Evolutionary conservation across 2,113 vertebrate species (phyloP), one percentile per base, ranked within the genome.

Genomic region (Gymnorhina tibicen): DNA sequence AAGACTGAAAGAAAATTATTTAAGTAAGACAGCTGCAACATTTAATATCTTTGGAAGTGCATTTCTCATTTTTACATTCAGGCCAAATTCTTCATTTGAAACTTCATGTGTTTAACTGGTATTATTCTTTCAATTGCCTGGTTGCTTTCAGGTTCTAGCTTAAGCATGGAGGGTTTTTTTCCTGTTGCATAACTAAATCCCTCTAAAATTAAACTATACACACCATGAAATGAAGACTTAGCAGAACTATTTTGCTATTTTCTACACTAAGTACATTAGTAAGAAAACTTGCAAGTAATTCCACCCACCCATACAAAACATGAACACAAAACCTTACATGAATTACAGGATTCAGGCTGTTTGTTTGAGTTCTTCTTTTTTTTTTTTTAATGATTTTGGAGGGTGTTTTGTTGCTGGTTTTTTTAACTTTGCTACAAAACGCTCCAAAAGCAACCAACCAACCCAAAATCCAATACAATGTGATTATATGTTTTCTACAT

Each of bases 201-300:
- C 74, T 93, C 91, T 75, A 85, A 92, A 95, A 94, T 89, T 85
- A 79, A 91, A 72, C 58, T 56, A 68, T n/a, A 64, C 19, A 52
- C 55, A 67, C 44, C 39, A 91, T 6, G 17, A 91, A 93, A 90
- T 3, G 17, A 94, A 89, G 53, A 78, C 55, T 63, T 93, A 39
- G 72, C 64, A 95, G 52, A 75, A 91, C 26, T 50, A 63, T 74
- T 80, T 62, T 22, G n/a, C n/a, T 67, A 32, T 78, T 91, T 96
- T 56, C 50, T 77, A 80, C 59, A 86, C 21, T n/a, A 79, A 95
- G 27, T 58, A 75, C 22, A 27, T 50, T 39, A 77, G 49, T 44
- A 64, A 47, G n/a, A 74, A 47, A 92, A 95, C 16, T 44, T 79
- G 68, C 27, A 93, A 89, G 83, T 95, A 95, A 85, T 70, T 91